phyloP scores from a whole-genome alignment of 2,797 vertebrate species.

The Pseudochromis fuscus region DNA sequence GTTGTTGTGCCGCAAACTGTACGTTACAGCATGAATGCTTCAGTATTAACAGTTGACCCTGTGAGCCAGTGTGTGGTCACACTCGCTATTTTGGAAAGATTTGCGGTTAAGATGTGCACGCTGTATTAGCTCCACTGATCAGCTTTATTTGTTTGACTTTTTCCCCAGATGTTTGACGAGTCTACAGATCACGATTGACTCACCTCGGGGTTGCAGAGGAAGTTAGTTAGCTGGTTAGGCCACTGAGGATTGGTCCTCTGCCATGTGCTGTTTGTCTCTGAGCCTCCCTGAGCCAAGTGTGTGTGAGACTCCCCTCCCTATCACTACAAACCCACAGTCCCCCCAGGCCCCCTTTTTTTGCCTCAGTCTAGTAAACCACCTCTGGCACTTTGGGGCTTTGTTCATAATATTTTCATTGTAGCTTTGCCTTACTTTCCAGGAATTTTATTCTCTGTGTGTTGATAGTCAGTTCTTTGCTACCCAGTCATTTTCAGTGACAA shows the following conservation, averaged over 20 bases:
- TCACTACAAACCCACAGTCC: constrained; percentile 77
- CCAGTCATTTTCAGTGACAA: constrained; percentile 33
- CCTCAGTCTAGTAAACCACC: constrained; percentile 76
- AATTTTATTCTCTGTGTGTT: constrained; percentile 60
- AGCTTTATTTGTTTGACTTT: constrained; percentile 10
- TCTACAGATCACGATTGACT: constrained; percentile 24
- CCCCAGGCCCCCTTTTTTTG: constrained; percentile 69
- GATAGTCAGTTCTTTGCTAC: constrained; percentile 44
- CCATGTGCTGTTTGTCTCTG: constrained; percentile 53
- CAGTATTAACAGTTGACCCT: constrained; percentile 11
- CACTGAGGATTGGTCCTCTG: constrained; percentile 53
- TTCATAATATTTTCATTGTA: constrained; percentile 76
- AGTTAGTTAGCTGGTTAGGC: constrained; percentile 52
- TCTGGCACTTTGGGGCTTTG: constrained; percentile 76
- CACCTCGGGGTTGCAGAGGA: constrained; percentile 36
- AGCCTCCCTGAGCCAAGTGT: constrained; percentile 48
- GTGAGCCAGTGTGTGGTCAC: constrained; percentile 8
- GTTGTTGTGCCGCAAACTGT: constrained; percentile 32
- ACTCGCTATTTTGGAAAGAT: constrained; percentile 2
- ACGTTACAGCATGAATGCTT: constrained; percentile 10
- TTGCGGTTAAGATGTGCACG: constrained; percentile 1
- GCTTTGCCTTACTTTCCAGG: constrained; percentile 71
- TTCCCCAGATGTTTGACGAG: constrained; percentile 17
- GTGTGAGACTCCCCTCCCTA: constrained; percentile 54
- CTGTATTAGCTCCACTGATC: neutral